Base-by-base conservation (phyloP, 2,888 invertebrate genomes). In the Amitus sp. region DNA sequence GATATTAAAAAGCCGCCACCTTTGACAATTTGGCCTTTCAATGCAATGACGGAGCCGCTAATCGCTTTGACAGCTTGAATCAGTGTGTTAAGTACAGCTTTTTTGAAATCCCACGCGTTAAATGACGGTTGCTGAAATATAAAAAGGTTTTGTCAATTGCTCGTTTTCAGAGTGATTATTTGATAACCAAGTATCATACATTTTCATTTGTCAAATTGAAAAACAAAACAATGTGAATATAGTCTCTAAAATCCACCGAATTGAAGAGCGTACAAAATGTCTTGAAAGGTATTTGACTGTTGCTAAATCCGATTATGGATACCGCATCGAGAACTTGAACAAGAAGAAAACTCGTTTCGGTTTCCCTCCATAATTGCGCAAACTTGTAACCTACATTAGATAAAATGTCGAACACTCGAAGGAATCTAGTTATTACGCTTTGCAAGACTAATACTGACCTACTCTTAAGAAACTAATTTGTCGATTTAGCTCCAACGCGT, bases 11-110 rank as follows among this genome's bases (percentile, higher is more conserved):
- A 87, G 9, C 94, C 94, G 50, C 93, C 89, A 37, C 93, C 94
- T 83, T 94, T 94, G 70, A 94, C 90, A 20, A 95, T 84, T 79
- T 94, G 93, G 0, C 94, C 94, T 75, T 93, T 94, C n/a, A 94
- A 86, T 19, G 94, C 94, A 2, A 94, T 89, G 7, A 93, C 91
- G 45, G 94, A 93, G 7, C 94, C 94, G 6, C 93, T 92, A 64
- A 95, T 92, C 10, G 94, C 94, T 77, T 94, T 94, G 1, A 93
- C 90, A 0, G 94, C 94, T 86, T 94, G 93, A 76, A 94, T 87
- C 7, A 95, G 85, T 2, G 94, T 93, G 80, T 89, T 90, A 12
- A 94, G 83, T 60, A 94, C 90, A 0, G 92, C 91, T 76, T 92
- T 92, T 82, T 94, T 94, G 73, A 94, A 84, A 15, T 90, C 88